Conservation (phyloP, 2,888 invertebrate species). For the Phymatocera aterrima region DNA sequence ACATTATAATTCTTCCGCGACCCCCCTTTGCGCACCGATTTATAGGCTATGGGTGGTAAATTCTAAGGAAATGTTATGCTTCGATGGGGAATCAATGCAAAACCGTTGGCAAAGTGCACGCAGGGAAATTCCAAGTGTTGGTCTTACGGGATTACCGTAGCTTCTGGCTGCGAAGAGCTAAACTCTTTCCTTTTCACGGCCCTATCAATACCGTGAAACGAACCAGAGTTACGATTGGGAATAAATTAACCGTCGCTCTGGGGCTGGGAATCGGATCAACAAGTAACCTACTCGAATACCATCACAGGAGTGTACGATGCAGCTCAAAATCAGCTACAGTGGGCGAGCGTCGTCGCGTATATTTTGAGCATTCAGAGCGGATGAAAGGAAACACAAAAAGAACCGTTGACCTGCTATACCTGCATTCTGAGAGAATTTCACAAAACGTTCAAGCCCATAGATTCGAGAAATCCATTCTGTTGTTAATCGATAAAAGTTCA, state of each 20-base stretch:
- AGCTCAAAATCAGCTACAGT: not conserved
- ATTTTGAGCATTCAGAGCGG: not conserved
- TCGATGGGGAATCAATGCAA: slow-evolving; percentile 64
- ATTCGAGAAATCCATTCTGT: not conserved
- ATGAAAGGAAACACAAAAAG: not conserved
- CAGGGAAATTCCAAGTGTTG: slow-evolving; percentile 50
- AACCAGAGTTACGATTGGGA: slow-evolving; percentile 49
- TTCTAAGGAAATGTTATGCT: slow-evolving; percentile 70
- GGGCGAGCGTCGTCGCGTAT: not conserved
- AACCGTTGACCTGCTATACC: not conserved
- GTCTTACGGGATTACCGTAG: slow-evolving; percentile 66
- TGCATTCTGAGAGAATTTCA: not conserved
- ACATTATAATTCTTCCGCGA: slow-evolving; percentile 71
- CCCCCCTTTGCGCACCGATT: slow-evolving; percentile 66
- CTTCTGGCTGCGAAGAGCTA: slow-evolving; percentile 45
- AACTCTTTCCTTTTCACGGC: slow-evolving; percentile 39
- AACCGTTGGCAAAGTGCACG: slow-evolving; percentile 63
- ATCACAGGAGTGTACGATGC: not conserved
- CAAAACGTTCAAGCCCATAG: not conserved
- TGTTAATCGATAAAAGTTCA: not conserved
- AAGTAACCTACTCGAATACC: not conserved
- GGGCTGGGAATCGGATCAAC: slow-evolving; percentile 60
- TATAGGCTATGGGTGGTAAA: slow-evolving; percentile 63
- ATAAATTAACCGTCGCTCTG: slow-evolving; percentile 62
- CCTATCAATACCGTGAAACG: not conserved